A percentile compares a stretch with the other conserved stretches of the same genome.
These are phyloP conservation scores for Tyto alba DNA, from an alignment of 2,113 vertebrate genomes.

Conservation along the genomic window DNA sequence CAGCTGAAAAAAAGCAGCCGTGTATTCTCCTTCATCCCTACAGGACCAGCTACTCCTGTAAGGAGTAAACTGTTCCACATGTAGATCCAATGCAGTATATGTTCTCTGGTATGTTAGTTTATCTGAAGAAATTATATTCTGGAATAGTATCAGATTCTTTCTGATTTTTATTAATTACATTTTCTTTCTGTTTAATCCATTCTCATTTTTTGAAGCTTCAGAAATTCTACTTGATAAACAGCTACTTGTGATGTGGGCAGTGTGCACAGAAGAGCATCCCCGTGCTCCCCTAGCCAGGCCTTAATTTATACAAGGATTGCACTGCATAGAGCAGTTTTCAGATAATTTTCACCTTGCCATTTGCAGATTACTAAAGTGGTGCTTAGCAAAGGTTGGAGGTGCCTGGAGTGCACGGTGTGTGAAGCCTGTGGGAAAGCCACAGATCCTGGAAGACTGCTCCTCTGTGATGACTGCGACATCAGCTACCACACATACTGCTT, in stretches of 20 bases:
- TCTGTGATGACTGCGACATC: slow-evolving; percentile 98
- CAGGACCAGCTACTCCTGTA: background rate
- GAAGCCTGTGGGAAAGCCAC: slow-evolving; percentile 95
- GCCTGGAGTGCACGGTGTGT: slow-evolving; percentile 95
- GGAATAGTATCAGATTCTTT: background rate
- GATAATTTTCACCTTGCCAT: background rate
- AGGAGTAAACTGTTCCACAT: background rate
- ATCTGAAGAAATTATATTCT: background rate
- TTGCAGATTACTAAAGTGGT: slow-evolving; percentile 91
- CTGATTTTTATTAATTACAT: background rate
- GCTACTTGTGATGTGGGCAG: background rate
- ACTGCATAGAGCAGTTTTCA: background rate
- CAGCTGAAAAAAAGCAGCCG: background rate
- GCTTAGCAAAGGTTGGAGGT: slow-evolving; percentile 96
- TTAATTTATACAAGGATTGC: background rate
- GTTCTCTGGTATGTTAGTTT: background rate
- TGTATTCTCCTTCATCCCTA: background rate
- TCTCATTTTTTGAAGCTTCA: background rate
- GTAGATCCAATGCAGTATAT: background rate
- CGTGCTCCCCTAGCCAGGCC: background rate
- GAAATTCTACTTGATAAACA: background rate
- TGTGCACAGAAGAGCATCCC: background rate
- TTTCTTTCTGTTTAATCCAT: background rate
- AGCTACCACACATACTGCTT: slow-evolving; percentile 98
- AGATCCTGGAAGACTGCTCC: slow-evolving; percentile 88